phyloP scores from a whole-genome alignment of 2,113 vertebrate species.

The Thomomys bottae region DNA sequence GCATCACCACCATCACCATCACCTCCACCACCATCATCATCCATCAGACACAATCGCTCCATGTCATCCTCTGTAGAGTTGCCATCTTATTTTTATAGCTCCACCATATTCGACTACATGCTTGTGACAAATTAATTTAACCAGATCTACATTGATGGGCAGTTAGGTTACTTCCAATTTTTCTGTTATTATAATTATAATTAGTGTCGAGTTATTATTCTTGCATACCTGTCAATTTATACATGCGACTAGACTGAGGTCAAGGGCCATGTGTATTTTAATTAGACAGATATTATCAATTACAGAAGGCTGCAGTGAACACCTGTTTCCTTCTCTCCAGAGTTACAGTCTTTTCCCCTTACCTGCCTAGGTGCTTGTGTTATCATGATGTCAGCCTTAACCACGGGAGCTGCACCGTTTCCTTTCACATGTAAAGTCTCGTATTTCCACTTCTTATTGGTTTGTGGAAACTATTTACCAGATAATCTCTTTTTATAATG shows the following conservation, averaged over 20 bases:
- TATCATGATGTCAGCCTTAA: not conserved
- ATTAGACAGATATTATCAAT: not conserved
- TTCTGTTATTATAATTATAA: not conserved
- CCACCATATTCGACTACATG: not conserved
- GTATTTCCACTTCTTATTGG: slow-evolving; percentile 26
- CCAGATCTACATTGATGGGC: not conserved
- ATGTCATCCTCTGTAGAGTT: not conserved
- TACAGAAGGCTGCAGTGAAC: not conserved
- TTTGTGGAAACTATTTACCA: not conserved
- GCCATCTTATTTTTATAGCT: not conserved
- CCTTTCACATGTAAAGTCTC: not conserved
- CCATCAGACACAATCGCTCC: not conserved
- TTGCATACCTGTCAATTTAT: not conserved
- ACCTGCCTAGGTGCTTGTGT: not conserved
- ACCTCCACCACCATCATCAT: no score
- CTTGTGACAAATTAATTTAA: not conserved
- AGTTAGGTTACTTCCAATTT: not conserved
- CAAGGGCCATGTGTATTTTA: not conserved
- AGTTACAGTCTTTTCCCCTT: not conserved
- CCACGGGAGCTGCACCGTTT: not conserved
- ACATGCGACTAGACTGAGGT: not conserved
- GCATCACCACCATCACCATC: no score
- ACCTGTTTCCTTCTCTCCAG: not conserved
- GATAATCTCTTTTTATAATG: not conserved
- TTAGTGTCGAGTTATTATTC: not conserved